These are phyloP conservation scores for Plumapathes pennacea DNA, from an alignment of 92 coral and sea anemone species.

Conservation along the genomic window DNA sequence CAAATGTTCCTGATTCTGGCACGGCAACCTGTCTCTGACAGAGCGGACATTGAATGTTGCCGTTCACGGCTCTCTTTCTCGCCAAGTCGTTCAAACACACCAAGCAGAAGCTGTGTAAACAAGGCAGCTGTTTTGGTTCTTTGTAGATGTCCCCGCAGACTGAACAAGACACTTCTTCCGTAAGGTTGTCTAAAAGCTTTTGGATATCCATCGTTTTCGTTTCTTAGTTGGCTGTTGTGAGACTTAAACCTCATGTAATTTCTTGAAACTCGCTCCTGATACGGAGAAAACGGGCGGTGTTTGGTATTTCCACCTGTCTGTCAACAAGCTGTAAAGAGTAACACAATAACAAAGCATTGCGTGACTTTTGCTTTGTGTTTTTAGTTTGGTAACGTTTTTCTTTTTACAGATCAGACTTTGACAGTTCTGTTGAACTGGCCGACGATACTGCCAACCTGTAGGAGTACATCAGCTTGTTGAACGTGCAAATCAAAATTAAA, in stretches of 20 bases:
- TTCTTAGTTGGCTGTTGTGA: no score
- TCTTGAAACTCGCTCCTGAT: no score
- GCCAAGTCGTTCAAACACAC: constrained; percentile 16
- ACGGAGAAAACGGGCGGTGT: no score
- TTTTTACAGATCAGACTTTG: constrained; percentile 40
- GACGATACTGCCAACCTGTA: no score
- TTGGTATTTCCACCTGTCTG: no score
- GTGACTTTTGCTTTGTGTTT: not conserved
- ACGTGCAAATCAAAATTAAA: constrained; percentile 77
- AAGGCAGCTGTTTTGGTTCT: constrained; percentile 19
- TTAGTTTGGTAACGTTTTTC: not conserved
- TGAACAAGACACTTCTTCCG: not conserved
- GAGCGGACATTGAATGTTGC: constrained; percentile 16
- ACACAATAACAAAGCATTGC: no score
- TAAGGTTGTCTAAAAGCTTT: not conserved
- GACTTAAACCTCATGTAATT: no score
- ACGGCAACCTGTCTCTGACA: constrained; percentile 11
- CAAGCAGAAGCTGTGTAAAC: constrained; percentile 37
- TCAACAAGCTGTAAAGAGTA: no score
- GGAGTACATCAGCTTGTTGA: no score
- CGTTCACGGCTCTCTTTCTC: not conserved
- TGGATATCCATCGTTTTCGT: no score
- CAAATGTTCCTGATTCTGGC: constrained; percentile 20
- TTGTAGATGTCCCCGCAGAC: constrained; percentile 4
- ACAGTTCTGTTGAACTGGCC: no score